phyloP scores from a whole-genome alignment of 2,113 vertebrate genomes.

The Antigone vipio region DNA sequence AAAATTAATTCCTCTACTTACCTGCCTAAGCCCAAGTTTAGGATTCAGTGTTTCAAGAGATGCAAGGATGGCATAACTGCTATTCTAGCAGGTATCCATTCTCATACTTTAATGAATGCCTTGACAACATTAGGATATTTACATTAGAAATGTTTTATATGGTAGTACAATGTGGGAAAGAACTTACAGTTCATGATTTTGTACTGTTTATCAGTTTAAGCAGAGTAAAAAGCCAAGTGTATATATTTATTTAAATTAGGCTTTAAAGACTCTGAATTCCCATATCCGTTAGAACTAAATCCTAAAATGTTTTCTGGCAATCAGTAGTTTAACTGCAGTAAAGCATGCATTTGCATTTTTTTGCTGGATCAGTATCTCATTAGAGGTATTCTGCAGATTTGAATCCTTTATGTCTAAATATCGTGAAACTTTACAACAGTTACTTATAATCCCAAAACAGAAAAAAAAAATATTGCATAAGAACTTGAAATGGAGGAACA shows the following conservation, averaged over 20 bases:
- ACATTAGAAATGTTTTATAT: background rate
- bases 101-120: background rate
- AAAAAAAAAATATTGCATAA: background rate
- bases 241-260: background rate
- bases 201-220: background rate
- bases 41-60: background rate
- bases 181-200: background rate
- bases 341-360: background rate
- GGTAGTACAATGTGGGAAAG: background rate
- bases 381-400: background rate
- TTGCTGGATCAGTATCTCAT: background rate
- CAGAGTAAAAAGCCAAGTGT: background rate
- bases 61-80: background rate
- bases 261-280: background rate
- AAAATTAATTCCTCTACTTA: background rate
- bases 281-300: background rate
- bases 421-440: background rate
- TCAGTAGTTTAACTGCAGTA: background rate
- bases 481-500: background rate
- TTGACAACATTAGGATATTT: background rate
- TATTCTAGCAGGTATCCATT: background rate
- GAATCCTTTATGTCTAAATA: background rate
- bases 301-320: background rate
- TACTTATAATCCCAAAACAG: background rate
- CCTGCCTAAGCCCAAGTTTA: background rate